phyloP scores from a whole-genome alignment of 2,888 invertebrate species.

The Sphaerophoria rueppellii region DNA sequence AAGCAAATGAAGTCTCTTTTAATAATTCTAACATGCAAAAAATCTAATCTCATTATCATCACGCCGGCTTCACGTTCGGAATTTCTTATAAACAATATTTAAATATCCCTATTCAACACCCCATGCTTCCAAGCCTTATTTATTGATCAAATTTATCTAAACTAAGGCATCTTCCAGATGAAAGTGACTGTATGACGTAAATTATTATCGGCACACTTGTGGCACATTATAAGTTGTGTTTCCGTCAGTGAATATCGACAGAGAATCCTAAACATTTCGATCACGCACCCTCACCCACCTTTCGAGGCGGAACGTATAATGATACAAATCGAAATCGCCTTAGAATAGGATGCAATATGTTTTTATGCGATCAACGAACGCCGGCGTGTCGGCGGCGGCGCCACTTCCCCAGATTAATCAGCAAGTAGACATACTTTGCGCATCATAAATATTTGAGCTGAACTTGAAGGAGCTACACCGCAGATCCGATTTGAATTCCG shows the following conservation, averaged over 20 bases:
- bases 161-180: conserved; percentile 34
- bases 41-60: conserved; percentile 35
- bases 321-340: conserved; percentile 7
- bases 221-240: conserved; percentile 46
- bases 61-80: conserved; percentile 23
- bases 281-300: conserved; percentile 44
- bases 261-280: conserved; percentile 34
- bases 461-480: conserved; percentile 18
- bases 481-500: conserved; percentile 55
- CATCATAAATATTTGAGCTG: conserved; percentile 61
- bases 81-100: conserved; percentile 47
- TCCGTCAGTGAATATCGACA: conserved; percentile 47
- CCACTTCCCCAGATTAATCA: conserved; percentile 65
- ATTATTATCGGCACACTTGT: conserved; percentile 52
- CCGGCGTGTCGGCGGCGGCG: conserved; percentile 52
- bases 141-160: conserved; percentile 50
- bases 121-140: conserved; percentile 37
- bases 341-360: conserved; percentile 34
- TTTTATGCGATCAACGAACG: conserved; percentile 11
- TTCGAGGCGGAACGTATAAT: background rate
- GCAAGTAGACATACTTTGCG: conserved; percentile 56
- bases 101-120: conserved; percentile 32
- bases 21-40: conserved; percentile 38
- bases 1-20: background rate
- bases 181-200: conserved; percentile 47